phyloP scores from a whole-genome alignment of 1,140 invertebrate species.

The Hylaeus anthracinus region DNA sequence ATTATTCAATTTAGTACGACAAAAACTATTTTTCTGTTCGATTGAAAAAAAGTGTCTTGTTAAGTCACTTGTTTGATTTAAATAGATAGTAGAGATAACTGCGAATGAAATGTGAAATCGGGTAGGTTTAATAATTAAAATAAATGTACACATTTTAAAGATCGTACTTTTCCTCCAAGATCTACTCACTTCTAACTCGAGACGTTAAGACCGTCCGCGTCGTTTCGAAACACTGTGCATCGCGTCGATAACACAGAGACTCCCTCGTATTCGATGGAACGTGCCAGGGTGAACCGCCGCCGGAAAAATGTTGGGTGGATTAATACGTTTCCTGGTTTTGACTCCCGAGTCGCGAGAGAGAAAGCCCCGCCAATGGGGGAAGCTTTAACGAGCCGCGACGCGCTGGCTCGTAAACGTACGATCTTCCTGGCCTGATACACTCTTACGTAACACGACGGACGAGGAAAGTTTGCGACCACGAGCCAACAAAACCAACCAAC shows the following conservation, averaged over 20 bases:
- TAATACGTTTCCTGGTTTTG: conserved; percentile 1
- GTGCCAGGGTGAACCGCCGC: not conserved
- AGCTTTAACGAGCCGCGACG: conserved; percentile 24
- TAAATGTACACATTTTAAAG: too few species aligned
- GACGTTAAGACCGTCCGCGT: too few species aligned
- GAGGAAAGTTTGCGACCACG: conserved; percentile 3
- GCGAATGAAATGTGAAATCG: too few species aligned
- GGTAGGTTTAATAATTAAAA: too few species aligned
- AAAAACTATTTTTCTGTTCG: too few species aligned
- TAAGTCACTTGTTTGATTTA: too few species aligned
- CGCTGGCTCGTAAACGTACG: conserved; percentile 17
- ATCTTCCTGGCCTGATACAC: conserved; percentile 21
- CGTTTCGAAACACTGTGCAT: too few species aligned
- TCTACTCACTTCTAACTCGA: too few species aligned
- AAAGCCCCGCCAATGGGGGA: not conserved
- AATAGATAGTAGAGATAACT: too few species aligned
- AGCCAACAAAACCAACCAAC: conserved; percentile 18
- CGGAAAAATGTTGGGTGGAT: not conserved
- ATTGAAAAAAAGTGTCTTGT: too few species aligned
- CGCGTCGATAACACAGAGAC: not conserved
- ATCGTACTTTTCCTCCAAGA: too few species aligned
- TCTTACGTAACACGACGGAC: conserved; percentile 18
- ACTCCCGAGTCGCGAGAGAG: not conserved
- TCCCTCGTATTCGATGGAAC: not conserved
- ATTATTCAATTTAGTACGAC: too few species aligned